Evolutionary conservation across 23 tunicate genomes (phyloP).

Genomic region (Aplidium turbinatum): DNA sequence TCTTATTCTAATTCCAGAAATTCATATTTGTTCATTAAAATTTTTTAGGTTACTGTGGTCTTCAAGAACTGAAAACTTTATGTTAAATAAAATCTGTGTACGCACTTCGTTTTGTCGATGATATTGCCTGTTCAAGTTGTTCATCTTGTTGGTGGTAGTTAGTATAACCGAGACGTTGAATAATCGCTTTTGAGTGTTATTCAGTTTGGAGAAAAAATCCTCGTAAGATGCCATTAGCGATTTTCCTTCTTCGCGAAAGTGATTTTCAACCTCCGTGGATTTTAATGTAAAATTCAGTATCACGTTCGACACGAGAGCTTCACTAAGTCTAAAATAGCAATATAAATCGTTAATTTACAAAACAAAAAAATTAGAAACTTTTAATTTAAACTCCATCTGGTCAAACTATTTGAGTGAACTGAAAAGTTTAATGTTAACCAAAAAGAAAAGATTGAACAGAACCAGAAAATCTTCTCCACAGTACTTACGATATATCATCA

Average conservation of each 20-base stretch:
- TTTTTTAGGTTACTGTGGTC: too few relatives aligned
- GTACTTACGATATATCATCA: conserved; percentile 33
- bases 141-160: conserved; percentile 18
- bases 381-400: too few relatives aligned
- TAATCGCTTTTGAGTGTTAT: background rate
- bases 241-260: background rate
- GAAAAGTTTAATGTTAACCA: too few relatives aligned
- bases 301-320: background rate
- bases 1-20: too few relatives aligned
- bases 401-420: too few relatives aligned
- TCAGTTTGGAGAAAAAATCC: background rate
- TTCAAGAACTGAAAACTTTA: too few relatives aligned
- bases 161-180: background rate
- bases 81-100: too few relatives aligned
- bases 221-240: background rate
- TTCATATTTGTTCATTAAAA: too few relatives aligned
- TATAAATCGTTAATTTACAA: too few relatives aligned
- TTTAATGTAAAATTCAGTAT: conserved; percentile 5
- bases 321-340: too few relatives aligned
- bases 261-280: conserved; percentile 8
- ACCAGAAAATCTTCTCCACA: background rate
- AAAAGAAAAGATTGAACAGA: too few relatives aligned
- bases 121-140: conserved; percentile 47
- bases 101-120: conserved; percentile 56
- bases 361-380: too few relatives aligned